A percentile compares a stretch with the other conserved stretches of the same genome.
phyloP scores from a whole-genome alignment of 2,797 vertebrate species.

The Pangasius larnaudii region DNA sequence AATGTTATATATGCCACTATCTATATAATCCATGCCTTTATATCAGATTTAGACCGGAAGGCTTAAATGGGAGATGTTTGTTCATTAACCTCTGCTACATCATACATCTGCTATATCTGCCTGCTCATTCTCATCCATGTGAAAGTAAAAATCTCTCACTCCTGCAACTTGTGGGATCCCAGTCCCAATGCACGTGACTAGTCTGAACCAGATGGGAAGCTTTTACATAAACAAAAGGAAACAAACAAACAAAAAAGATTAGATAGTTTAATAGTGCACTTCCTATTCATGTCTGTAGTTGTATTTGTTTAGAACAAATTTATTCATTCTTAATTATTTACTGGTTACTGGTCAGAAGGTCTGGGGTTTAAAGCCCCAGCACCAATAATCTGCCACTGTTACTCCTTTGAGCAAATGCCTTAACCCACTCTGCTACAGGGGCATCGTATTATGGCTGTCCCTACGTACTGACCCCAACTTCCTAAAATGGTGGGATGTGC shows the following conservation, averaged over 20 bases:
- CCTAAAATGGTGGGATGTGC: neutral
- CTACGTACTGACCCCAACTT: neutral
- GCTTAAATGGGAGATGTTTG: too few species aligned
- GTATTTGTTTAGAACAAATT: neutral
- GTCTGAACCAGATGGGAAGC: neutral
- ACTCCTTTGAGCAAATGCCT: neutral
- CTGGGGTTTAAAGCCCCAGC: too few species aligned
- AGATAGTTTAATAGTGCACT: too few species aligned
- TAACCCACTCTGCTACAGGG: neutral
- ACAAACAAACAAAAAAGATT: too few species aligned
- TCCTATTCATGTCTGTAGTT: too few species aligned
- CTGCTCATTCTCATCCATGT: too few species aligned
- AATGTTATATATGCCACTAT: neutral
- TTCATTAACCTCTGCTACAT: too few species aligned
- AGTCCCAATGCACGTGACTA: neutral
- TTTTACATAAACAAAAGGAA: too few species aligned
- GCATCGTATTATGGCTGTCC: neutral
- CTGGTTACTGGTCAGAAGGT: neutral
- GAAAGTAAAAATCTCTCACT: neutral
- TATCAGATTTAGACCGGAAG: neutral
- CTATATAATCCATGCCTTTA: too few species aligned
- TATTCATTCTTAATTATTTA: neutral
- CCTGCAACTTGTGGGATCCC: neutral
- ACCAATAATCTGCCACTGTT: neutral
- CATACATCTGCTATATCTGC: too few species aligned